Evolutionary conservation across 2,113 vertebrate genomes (phyloP).

Genomic region (Corydoras maculifer): DNA sequence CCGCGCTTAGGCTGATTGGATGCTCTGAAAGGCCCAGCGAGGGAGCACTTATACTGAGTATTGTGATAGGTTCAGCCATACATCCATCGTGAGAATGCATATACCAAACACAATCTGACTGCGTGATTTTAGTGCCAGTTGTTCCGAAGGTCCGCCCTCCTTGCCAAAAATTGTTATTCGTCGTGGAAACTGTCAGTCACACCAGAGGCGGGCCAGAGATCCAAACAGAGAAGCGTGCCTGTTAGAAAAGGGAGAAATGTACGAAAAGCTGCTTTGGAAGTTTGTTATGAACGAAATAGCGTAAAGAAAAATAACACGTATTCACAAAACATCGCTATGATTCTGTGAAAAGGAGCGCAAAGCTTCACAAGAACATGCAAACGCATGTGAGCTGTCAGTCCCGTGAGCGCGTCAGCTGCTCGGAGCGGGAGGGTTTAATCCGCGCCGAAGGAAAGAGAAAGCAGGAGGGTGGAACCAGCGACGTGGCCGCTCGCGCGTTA

Average conservation of each 20-base stretch:
- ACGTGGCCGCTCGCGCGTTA: slow-evolving; percentile 56
- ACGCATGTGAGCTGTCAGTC: not conserved
- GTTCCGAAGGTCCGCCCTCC: slow-evolving; percentile 18
- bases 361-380: too few species aligned
- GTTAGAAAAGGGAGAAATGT: slow-evolving; percentile 41
- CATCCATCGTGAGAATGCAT: slow-evolving; percentile 44
- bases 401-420: not conserved
- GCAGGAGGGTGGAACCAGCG: slow-evolving; percentile 52
- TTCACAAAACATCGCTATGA: too few species aligned
- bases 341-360: too few species aligned
- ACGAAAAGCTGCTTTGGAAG: not conserved
- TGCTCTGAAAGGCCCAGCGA: not conserved
- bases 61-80: slow-evolving; percentile 33
- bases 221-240: slow-evolving; percentile 14
- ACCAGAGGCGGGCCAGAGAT: not conserved
- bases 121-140: slow-evolving; percentile 10
- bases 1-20: slow-evolving; percentile 61
- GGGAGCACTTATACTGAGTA: not conserved
- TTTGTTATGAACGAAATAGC: too few species aligned
- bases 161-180: slow-evolving; percentile 53
- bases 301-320: too few species aligned
- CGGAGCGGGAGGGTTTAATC: not conserved
- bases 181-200: slow-evolving; percentile 23
- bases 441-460: not conserved
- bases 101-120: slow-evolving; percentile 61